Base-by-base conservation (phyloP, 1,140 invertebrate genomes). In the Drosophila sturtevanti region DNA sequence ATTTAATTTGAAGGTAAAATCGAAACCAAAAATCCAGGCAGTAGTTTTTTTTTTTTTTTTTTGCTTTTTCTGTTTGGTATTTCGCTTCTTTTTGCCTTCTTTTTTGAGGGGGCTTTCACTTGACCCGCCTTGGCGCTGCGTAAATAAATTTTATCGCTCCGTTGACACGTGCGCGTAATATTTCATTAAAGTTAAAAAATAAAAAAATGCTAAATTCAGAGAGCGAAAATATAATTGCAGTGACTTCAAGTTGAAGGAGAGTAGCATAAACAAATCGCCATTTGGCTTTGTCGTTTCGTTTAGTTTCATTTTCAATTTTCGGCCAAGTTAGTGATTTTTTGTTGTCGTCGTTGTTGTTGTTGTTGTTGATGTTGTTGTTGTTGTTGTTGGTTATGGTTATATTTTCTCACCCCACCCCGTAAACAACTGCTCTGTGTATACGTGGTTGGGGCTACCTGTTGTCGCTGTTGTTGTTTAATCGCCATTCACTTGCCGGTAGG, bases 51-150 rank as follows among this genome's bases (percentile, higher is more conserved):
- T 48, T 44, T 2, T 9, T 44, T 18, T 44, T 44, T 16, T 18
- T 10, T 18, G 18, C n/a, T n/a, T n/a, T n/a, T n/a, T n/a, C n/a
- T n/a, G n/a, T n/a, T n/a, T n/a, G n/a, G n/a, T n/a, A n/a, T n/a
- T n/a, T n/a, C n/a, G n/a, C n/a, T n/a, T n/a, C n/a, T n/a, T n/a
- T n/a, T n/a, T n/a, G n/a, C n/a, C n/a, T n/a, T n/a, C n/a, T n/a
- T n/a, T n/a, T n/a, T n/a, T n/a, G n/a, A n/a, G 16, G 41, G 86
- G 84, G 89, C 89, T 91, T 91, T 91, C 89, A 91, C 89, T 91
- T 90, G 89, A 91, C 89, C 89, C 75, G 81, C 73, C 76, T 80
- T 48, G 41, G 41, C 62, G 76, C 86, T 89, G 81, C 81, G 81
- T 79, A 89, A 90, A 89, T 89, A 89, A 89, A 89, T 89, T 89